Conservation (phyloP, 2,797 vertebrate genomes). For the Potorous gilbertii region DNA sequence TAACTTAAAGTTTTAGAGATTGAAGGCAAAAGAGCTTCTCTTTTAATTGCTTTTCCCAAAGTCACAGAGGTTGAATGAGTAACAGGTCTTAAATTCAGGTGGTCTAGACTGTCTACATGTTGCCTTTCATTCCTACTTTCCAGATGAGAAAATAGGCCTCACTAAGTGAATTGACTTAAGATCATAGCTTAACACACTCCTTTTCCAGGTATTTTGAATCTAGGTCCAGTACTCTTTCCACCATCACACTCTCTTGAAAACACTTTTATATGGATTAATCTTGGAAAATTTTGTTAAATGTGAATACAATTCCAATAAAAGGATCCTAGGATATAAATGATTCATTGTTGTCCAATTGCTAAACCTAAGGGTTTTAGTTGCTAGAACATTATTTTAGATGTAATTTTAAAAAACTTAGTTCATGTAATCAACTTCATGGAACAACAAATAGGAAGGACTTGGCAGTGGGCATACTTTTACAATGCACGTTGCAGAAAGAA, state of each 20-base stretch:
- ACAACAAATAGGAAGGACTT: slow-evolving; percentile 48
- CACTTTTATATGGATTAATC: neutral
- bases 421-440: slow-evolving; percentile 65
- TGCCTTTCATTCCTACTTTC: neutral
- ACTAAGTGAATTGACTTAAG: neutral
- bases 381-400: slow-evolving; percentile 71
- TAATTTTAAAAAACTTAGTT: slow-evolving; percentile 69
- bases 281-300: neutral
- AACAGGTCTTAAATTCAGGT: neutral
- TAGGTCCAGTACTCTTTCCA: neutral
- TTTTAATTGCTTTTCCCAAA: neutral
- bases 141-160: neutral
- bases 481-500: slow-evolving; percentile 53
- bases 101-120: neutral
- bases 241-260: neutral
- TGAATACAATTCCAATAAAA: slow-evolving; percentile 30
- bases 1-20: neutral
- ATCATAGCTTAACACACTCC: neutral
- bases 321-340: slow-evolving; percentile 51
- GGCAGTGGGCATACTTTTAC: slow-evolving; percentile 8
- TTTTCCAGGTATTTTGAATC: neutral
- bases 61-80: neutral
- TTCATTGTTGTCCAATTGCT: neutral
- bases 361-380: slow-evolving; percentile 42
- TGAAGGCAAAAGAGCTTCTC: neutral